These are phyloP conservation scores for Corythaixoides concolor DNA, from an alignment of 2,113 vertebrate genomes.

Conservation along the genomic window DNA sequence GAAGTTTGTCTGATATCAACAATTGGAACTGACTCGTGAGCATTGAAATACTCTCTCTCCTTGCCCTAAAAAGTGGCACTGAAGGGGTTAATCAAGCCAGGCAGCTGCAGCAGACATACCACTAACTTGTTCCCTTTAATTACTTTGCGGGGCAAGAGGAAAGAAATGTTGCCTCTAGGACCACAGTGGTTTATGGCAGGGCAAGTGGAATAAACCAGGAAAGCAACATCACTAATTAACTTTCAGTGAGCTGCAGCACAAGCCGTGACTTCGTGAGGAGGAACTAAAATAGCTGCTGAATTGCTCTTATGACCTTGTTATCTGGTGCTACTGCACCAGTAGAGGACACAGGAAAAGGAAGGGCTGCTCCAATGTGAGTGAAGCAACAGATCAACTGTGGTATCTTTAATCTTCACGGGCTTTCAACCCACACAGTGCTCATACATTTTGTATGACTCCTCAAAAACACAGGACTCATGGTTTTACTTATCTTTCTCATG, in stretches of 20 bases:
- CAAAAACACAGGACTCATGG: not conserved
- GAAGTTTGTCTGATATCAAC: not conserved
- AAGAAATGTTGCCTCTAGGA: not conserved
- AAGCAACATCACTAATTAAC: constrained; percentile 1
- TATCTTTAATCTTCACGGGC: not conserved
- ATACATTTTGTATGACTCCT: not conserved
- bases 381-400: not conserved
- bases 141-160: not conserved
- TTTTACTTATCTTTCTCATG: not conserved
- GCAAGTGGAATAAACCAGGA: not conserved
- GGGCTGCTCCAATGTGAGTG: not conserved
- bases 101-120: not conserved
- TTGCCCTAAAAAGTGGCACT: not conserved
- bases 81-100: not conserved
- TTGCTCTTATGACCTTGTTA: not conserved
- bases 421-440: not conserved
- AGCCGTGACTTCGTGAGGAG: not conserved
- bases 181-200: not conserved
- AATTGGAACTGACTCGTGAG: not conserved
- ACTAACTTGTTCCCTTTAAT: not conserved
- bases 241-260: not conserved
- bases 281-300: not conserved
- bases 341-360: not conserved
- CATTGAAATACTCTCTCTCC: not conserved
- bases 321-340: not conserved